Conservation (phyloP, 2,888 invertebrate genomes). For the Habrosyne pyritoides region DNA sequence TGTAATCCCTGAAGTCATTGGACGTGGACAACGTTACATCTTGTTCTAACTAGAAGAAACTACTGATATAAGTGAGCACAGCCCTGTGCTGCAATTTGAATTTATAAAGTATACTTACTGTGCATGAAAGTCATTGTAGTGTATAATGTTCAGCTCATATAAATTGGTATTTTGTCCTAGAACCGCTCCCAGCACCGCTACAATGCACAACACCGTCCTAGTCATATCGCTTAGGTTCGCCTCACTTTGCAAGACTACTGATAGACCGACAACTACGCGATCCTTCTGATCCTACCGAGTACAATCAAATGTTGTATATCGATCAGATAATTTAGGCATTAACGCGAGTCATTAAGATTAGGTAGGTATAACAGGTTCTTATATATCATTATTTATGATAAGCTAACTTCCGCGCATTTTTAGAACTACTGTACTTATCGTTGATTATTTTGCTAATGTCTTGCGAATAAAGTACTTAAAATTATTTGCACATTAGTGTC, state of each 20-base stretch:
- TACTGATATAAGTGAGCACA: no score
- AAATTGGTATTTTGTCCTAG: constrained; percentile 44
- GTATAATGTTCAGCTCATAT: constrained; percentile 73
- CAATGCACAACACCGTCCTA: constrained; percentile 27
- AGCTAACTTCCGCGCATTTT: neutral
- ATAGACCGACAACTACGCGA: neutral
- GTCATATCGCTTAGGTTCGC: constrained; percentile 23
- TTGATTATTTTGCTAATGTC: no score
- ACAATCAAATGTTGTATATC: neutral
- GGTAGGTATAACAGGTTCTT: constrained; percentile 1
- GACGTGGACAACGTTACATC: no score
- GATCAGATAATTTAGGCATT: neutral
- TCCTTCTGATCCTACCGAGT: neutral
- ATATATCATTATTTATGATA: neutral
- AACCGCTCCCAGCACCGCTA: constrained; percentile 32
- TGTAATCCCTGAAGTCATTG: no score
- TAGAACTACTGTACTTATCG: neutral
- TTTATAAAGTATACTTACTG: constrained; percentile 75
- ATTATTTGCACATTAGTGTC: no score
- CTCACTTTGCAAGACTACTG: constrained; percentile 6
- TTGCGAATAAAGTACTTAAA: no score
- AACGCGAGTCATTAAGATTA: neutral
- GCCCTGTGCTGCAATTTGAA: no score
- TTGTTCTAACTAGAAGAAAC: no score
- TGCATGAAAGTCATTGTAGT: constrained; percentile 84